Evolutionary conservation across 2,888 invertebrate genomes (phyloP).

Genomic region (Volucella zonaria): DNA sequence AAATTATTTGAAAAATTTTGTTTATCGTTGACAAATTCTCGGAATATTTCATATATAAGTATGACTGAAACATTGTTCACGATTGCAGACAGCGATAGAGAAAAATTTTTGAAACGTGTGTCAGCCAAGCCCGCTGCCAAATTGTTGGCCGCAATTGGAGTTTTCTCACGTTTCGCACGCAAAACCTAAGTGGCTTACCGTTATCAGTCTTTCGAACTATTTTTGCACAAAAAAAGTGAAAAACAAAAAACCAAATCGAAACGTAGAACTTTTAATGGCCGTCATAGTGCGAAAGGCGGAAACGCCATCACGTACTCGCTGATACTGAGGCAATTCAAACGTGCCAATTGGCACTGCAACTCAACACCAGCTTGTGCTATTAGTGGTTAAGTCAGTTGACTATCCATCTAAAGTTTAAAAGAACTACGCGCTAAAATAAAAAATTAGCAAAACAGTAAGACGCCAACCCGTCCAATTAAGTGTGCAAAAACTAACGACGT

Average conservation of each 20-base stretch:
- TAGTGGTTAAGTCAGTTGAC: too few species aligned
- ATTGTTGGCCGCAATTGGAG: slow-evolving; percentile 1
- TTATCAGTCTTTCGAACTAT: too few species aligned
- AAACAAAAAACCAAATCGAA: too few species aligned
- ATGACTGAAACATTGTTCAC: too few species aligned
- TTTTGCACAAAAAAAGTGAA: too few species aligned
- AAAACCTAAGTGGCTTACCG: neutral
- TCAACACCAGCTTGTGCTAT: too few species aligned
- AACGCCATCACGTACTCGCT: slow-evolving; percentile 47
- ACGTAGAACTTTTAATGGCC: neutral
- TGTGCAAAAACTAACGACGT: slow-evolving; percentile 29
- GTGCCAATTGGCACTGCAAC: slow-evolving; percentile 27
- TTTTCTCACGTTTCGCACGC: slow-evolving; percentile 42
- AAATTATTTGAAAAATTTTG: too few species aligned
- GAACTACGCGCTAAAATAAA: slow-evolving; percentile 1
- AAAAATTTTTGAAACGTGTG: slow-evolving; percentile 14
- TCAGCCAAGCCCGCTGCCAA: slow-evolving; percentile 10
- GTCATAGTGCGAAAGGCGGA: slow-evolving; percentile 5
- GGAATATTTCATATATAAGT: too few species aligned
- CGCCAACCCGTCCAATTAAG: slow-evolving; percentile 1
- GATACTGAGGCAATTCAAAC: slow-evolving; percentile 49
- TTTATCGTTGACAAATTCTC: too few species aligned
- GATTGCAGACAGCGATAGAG: neutral
- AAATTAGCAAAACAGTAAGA: neutral
- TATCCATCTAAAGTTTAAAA: too few species aligned